These are phyloP conservation scores for Drosophila rellima DNA, from an alignment of 2,888 invertebrate genomes.

Conservation along the genomic window DNA sequence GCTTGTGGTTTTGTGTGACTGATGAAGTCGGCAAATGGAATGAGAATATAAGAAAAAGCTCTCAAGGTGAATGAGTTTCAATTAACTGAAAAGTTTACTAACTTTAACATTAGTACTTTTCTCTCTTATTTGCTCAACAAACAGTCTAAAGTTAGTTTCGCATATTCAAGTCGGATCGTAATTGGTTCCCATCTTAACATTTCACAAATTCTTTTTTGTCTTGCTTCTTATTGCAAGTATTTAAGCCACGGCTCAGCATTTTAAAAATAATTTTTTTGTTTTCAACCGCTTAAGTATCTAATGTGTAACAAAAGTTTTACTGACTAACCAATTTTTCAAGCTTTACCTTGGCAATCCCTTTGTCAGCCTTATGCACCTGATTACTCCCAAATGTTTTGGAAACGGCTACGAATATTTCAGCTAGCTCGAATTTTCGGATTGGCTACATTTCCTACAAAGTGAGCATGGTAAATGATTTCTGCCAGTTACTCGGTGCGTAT, in stretches of 20 bases:
- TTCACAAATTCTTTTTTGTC: not conserved
- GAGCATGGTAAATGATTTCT: slow-evolving; percentile 11
- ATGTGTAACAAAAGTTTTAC: slow-evolving; percentile 15
- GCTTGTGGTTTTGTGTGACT: slow-evolving; percentile 27
- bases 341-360: not conserved
- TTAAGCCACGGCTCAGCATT: not conserved
- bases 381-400: slow-evolving; percentile 22
- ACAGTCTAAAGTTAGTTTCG: not conserved
- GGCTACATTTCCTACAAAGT: not conserved
- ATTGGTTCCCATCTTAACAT: not conserved
- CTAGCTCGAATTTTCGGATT: slow-evolving; percentile 5
- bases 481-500: slow-evolving; percentile 45
- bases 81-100: slow-evolving; percentile 39
- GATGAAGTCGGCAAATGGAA: slow-evolving; percentile 32
- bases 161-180: not conserved
- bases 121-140: not conserved
- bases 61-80: slow-evolving; percentile 27
- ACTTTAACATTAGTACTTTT: slow-evolving; percentile 19
- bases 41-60: slow-evolving; percentile 5
- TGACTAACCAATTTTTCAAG: slow-evolving; percentile 25
- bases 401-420: slow-evolving; percentile 38
- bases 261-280: not conserved
- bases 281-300: not conserved
- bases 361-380: slow-evolving; percentile 21
- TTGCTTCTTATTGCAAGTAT: too few species aligned